Conservation (phyloP, 2,888 invertebrate species). For the Acleris literana region DNA sequence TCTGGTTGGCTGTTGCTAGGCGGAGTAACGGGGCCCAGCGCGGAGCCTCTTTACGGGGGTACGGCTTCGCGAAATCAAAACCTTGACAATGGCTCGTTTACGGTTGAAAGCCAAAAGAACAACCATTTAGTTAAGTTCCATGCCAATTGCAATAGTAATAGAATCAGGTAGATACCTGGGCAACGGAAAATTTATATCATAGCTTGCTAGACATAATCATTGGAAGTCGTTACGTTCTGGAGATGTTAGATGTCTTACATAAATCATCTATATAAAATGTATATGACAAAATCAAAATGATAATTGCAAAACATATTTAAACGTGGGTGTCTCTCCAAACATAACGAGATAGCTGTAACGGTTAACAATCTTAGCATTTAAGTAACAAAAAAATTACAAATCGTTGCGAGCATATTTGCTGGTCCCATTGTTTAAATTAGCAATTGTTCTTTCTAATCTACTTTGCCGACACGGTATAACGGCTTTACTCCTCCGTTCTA, state of each 20-base stretch:
- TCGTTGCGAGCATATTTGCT: slow-evolving; percentile 20
- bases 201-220: no score
- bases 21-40: slow-evolving; percentile 70
- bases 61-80: slow-evolving; percentile 52
- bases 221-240: no score
- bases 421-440: slow-evolving; percentile 33
- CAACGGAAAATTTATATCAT: background rate
- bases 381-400: slow-evolving; percentile 35
- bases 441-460: slow-evolving; percentile 33
- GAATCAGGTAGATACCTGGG: background rate
- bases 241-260: no score
- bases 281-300: background rate
- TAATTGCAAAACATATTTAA: slow-evolving; percentile 8
- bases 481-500: background rate
- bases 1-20: slow-evolving; percentile 64
- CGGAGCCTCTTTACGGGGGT: slow-evolving; percentile 54
- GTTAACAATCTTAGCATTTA: slow-evolving; percentile 27
- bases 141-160: background rate
- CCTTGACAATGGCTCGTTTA: slow-evolving; percentile 50
- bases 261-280: no score
- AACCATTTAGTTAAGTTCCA: background rate
- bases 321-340: slow-evolving; percentile 13
- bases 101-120: slow-evolving; percentile 1
- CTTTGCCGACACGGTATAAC: slow-evolving; percentile 27
- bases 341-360: slow-evolving; percentile 27